Evolutionary conservation across 1,140 invertebrate species (phyloP).

Genomic region (Dryas iulia): DNA sequence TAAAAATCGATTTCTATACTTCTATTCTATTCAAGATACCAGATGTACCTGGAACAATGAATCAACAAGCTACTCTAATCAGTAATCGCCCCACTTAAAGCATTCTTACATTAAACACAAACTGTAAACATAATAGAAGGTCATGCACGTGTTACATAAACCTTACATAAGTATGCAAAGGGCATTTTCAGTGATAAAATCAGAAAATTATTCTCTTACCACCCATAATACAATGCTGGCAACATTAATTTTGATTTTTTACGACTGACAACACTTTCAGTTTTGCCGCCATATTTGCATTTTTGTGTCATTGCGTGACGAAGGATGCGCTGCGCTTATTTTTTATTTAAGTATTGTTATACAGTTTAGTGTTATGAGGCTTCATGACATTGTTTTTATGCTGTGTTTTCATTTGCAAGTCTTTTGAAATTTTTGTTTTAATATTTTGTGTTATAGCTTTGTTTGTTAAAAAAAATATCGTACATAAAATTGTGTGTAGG

Average conservation of each 20-base stretch:
- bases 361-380: not conserved
- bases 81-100: slow-evolving; percentile 17
- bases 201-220: slow-evolving; percentile 3
- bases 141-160: slow-evolving; percentile 35
- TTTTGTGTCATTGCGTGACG: slow-evolving; percentile 15
- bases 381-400: not conserved
- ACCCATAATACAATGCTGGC: slow-evolving; percentile 19
- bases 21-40: slow-evolving; percentile 4
- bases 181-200: slow-evolving; percentile 27
- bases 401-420: too few species aligned
- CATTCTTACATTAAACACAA: slow-evolving; percentile 17
- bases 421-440: too few species aligned
- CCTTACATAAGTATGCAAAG: slow-evolving; percentile 32
- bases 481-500: too few species aligned
- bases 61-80: slow-evolving; percentile 28
- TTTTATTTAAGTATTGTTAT: slow-evolving; percentile 1
- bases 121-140: slow-evolving; percentile 31
- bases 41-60: slow-evolving; percentile 26
- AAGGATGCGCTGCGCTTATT: not conserved
- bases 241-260: slow-evolving; percentile 23
- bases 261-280: slow-evolving; percentile 25
- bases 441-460: too few species aligned
- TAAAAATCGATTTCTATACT: too few species aligned
- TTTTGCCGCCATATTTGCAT: slow-evolving; percentile 24
- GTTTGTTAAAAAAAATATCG: too few species aligned